phyloP scores from a whole-genome alignment of 2,797 vertebrate genomes.

The Dipus sagitta region DNA sequence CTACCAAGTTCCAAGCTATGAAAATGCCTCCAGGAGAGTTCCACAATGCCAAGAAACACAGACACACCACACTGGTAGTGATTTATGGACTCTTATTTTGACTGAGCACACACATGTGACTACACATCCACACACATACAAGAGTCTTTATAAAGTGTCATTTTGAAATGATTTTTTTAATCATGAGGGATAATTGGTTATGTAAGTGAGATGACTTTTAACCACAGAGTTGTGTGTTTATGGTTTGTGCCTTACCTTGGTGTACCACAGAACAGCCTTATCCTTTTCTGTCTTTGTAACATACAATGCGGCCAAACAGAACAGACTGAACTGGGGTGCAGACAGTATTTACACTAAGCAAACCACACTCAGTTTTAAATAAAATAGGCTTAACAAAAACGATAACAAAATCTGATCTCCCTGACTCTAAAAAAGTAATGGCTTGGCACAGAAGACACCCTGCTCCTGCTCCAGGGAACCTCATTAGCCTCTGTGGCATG shows the following conservation, averaged over 20 bases:
- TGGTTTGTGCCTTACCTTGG: not conserved
- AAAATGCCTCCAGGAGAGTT: slow-evolving; percentile 71
- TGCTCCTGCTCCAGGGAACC: not conserved
- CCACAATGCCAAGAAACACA: slow-evolving; percentile 68
- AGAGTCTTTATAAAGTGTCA: not conserved
- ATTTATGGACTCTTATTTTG: not conserved
- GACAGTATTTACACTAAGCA: slow-evolving; percentile 43
- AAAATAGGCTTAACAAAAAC: slow-evolving; percentile 62
- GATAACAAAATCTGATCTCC: slow-evolving; percentile 67
- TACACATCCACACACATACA: not conserved
- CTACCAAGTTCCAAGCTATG: slow-evolving; percentile 73
- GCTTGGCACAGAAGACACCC: slow-evolving; percentile 27
- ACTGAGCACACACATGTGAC: not conserved
- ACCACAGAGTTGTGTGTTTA: not conserved
- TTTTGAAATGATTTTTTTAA: slow-evolving; percentile 61
- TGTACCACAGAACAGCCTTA: not conserved
- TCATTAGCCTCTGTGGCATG: fast-evolving
- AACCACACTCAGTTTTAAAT: slow-evolving; percentile 72
- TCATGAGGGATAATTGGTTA: slow-evolving; percentile 46
- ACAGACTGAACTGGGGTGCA: not conserved
- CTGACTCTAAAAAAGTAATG: not conserved
- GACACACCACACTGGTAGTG: slow-evolving; percentile 43
- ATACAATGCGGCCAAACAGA: slow-evolving; percentile 67
- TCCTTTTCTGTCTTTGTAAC: not conserved
- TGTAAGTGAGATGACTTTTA: slow-evolving; percentile 5